Evolutionary conservation across 2,888 invertebrate species (phyloP).

Genomic region (Eupithecia tripunctaria): DNA sequence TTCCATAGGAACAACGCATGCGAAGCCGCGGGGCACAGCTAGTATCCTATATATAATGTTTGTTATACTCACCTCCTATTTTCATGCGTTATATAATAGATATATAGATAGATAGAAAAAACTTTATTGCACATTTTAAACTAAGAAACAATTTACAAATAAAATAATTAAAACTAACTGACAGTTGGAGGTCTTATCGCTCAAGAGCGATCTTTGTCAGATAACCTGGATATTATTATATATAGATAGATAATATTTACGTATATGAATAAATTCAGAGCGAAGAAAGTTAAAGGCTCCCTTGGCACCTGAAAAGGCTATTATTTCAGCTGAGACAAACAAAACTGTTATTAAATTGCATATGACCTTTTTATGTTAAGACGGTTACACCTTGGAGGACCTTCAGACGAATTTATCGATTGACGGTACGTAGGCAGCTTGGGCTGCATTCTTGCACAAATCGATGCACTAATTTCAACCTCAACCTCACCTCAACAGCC

Average conservation of each 20-base stretch:
- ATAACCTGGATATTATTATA: no score
- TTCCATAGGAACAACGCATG: no score
- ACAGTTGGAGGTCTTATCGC: no score
- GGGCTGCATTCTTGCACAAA: background rate
- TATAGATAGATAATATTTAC: background rate
- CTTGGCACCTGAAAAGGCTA: conserved; percentile 18
- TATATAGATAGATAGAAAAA: background rate
- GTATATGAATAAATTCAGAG: conserved; percentile 20
- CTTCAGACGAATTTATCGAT: conserved; percentile 50
- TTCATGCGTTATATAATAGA: background rate
- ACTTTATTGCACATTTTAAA: no score
- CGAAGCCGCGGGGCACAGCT: no score
- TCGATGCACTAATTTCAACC: no score
- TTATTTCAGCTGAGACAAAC: conserved; percentile 28
- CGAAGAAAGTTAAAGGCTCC: conserved; percentile 21
- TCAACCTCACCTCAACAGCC: no score
- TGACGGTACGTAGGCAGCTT: conserved; percentile 9
- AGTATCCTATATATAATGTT: no score
- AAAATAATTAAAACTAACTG: no score
- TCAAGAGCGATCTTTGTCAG: no score
- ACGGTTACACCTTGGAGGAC: conserved; percentile 44
- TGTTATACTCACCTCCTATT: background rate
- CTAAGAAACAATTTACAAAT: no score
- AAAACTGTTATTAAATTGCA: conserved; percentile 44
- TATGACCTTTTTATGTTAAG: conserved; percentile 36